Evolutionary conservation across 2,888 invertebrate genomes (phyloP).

Genomic region (Diarsia dahlii): DNA sequence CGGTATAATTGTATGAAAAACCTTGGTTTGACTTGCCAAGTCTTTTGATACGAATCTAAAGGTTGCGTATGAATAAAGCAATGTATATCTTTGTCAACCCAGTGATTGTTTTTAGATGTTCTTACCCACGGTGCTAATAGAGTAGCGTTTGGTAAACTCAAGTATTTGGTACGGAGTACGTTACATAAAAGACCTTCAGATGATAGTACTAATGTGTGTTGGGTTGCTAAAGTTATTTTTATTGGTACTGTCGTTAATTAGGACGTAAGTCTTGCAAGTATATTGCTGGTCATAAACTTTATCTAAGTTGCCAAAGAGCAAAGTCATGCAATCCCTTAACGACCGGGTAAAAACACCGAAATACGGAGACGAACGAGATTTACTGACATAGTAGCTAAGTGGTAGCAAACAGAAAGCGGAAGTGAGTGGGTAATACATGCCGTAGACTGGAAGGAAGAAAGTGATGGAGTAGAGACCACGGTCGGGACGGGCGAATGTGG

Average conservation of each 20-base stretch:
- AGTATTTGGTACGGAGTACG: constrained; percentile 54
- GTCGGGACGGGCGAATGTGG: too few relatives aligned
- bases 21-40: constrained; percentile 82
- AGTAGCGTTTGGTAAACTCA: constrained; percentile 52
- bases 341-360: background rate
- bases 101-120: constrained; percentile 58
- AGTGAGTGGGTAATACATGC: too few relatives aligned
- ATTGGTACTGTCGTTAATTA: constrained; percentile 25
- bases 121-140: constrained; percentile 57
- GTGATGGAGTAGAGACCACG: too few relatives aligned
- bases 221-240: constrained; percentile 45
- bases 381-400: too few relatives aligned
- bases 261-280: background rate
- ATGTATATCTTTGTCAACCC: constrained; percentile 66
- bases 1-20: constrained; percentile 81
- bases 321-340: background rate
- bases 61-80: constrained; percentile 79
- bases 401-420: too few relatives aligned
- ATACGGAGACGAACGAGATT: background rate
- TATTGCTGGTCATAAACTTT: background rate
- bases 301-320: background rate
- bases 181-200: constrained; percentile 43
- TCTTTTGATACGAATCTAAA: constrained; percentile 83
- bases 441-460: too few relatives aligned
- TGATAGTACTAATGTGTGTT: constrained; percentile 37